Evolutionary conservation across 2,888 invertebrate genomes (phyloP).

Genomic region (Elegia similella): DNA sequence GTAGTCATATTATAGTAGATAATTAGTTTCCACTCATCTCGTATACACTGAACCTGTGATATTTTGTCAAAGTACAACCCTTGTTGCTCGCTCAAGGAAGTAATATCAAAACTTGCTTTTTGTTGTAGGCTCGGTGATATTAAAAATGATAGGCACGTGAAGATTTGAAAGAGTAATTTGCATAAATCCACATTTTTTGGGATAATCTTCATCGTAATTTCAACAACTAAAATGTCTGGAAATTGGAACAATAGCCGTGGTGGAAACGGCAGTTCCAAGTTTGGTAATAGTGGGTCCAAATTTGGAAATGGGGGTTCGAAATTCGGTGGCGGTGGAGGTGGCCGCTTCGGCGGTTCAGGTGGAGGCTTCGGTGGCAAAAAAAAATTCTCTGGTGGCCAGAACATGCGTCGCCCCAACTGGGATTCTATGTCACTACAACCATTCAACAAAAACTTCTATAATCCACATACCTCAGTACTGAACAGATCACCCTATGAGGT

Average conservation of each 20-base stretch:
- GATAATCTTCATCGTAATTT: constrained; percentile 47
- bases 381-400: constrained; percentile 74
- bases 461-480: constrained; percentile 84
- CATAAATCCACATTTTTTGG: constrained; percentile 49
- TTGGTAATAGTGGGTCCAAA: constrained; percentile 41
- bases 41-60: too few species aligned
- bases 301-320: constrained; percentile 38
- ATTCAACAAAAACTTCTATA: constrained; percentile 92
- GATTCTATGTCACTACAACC: constrained; percentile 80
- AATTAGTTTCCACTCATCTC: too few species aligned
- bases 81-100: too few species aligned
- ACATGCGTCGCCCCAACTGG: constrained; percentile 81
- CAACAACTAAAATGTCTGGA: constrained; percentile 58
- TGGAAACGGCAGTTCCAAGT: constrained; percentile 68
- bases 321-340: constrained; percentile 37
- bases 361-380: constrained; percentile 60
- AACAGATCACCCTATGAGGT: constrained; percentile 85
- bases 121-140: too few species aligned
- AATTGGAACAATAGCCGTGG: constrained; percentile 74
- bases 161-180: too few species aligned
- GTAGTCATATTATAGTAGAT: too few species aligned
- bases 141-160: too few species aligned
- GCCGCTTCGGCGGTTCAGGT: constrained; percentile 51
- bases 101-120: too few species aligned
- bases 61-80: too few species aligned